Evolutionary conservation across 2,113 vertebrate genomes (phyloP).

Genomic region (Platysteira castanea): DNA sequence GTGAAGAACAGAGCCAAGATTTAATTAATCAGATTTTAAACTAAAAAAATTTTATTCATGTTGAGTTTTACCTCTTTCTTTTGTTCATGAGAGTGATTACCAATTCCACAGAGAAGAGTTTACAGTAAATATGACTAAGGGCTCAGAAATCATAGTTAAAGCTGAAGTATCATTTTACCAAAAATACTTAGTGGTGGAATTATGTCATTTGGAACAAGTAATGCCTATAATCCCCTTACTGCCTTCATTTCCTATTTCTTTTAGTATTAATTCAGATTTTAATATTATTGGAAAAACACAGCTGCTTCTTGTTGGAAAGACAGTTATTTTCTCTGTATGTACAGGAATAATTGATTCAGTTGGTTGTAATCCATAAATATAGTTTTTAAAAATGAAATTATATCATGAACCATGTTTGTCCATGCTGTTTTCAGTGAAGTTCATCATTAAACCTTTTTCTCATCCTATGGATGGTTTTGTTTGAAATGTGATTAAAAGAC

Average conservation of each 20-base stretch:
- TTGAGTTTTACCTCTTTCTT: neutral
- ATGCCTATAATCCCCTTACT: conserved; percentile 23
- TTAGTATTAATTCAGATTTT: conserved; percentile 45
- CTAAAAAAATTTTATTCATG: neutral
- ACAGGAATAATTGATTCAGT: conserved; percentile 32
- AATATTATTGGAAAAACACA: conserved; percentile 52
- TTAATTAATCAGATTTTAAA: neutral
- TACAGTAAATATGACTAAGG: conserved; percentile 7
- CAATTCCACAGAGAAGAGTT: conserved; percentile 2
- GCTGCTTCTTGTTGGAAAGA: conserved; percentile 39
- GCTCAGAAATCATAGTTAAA: neutral
- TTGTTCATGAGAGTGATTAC: neutral
- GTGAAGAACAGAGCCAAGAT: neutral
- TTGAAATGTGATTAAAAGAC: neutral
- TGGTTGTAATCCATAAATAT: conserved; percentile 31
- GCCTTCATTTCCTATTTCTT: conserved; percentile 12
- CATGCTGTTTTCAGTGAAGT: conserved; percentile 2
- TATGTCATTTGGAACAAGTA: conserved; percentile 34
- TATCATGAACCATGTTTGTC: conserved; percentile 16
- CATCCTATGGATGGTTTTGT: neutral
- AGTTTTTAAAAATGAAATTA: conserved; percentile 28
- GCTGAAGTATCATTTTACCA: conserved; percentile 12
- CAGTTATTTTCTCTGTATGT: conserved; percentile 9
- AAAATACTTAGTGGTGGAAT: conserved; percentile 29
- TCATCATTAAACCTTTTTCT: conserved; percentile 25